phyloP scores from a whole-genome alignment of 2,113 vertebrate genomes.

The Pitta sordida region DNA sequence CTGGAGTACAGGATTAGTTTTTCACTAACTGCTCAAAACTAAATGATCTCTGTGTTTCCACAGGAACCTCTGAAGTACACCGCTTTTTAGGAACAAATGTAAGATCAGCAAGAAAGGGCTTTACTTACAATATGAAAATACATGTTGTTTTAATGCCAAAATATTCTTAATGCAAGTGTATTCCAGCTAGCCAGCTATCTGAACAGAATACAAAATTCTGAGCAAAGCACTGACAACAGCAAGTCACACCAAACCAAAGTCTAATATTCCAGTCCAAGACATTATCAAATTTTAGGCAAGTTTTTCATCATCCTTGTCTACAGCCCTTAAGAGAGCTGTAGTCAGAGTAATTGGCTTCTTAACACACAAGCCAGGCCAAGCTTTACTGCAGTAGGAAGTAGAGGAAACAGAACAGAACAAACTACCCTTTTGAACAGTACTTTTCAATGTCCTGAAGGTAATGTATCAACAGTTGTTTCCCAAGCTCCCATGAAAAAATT shows the following conservation, averaged over 20 bases:
- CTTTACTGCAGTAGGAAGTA: neutral
- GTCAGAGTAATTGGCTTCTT: neutral
- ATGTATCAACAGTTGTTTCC: neutral
- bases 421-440: neutral
- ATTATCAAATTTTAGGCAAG: neutral
- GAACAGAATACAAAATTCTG: neutral
- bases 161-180: neutral
- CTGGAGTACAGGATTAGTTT: neutral
- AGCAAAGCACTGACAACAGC: neutral
- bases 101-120: neutral
- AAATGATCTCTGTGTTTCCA: neutral
- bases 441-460: neutral
- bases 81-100: neutral
- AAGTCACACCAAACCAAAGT: neutral
- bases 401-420: neutral
- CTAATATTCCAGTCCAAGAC: neutral
- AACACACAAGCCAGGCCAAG: conserved; percentile 5
- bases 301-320: neutral
- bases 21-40: neutral
- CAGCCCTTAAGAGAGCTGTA: neutral
- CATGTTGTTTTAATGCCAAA: neutral
- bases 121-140: neutral
- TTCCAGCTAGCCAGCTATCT: neutral
- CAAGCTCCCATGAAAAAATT: neutral
- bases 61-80: neutral